A percentile compares a stretch with the other conserved stretches of the same genome.
phyloP scores from a whole-genome alignment of 2,797 vertebrate genomes.

The Pangasius macronema region DNA sequence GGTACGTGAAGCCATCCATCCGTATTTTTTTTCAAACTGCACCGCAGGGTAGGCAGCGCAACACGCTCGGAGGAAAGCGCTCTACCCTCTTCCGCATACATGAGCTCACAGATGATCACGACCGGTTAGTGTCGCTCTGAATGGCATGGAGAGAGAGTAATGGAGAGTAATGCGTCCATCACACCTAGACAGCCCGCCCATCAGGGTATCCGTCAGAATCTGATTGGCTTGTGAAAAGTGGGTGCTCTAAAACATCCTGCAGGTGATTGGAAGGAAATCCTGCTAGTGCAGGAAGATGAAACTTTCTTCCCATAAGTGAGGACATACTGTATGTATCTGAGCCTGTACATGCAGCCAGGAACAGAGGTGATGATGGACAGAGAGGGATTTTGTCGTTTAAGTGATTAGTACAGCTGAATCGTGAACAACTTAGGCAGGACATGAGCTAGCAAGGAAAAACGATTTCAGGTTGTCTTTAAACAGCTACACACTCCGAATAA shows the following conservation, averaged over 20 bases:
- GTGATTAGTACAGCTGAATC: neutral
- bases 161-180: no score
- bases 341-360: neutral
- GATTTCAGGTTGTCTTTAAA: neutral
- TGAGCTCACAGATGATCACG: no score
- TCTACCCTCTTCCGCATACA: no score
- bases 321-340: neutral
- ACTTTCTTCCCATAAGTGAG: neutral
- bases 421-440: neutral
- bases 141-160: no score
- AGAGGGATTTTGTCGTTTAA: neutral
- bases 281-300: neutral
- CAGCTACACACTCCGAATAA: neutral
- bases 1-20: no score
- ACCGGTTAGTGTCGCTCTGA: no score
- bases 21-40: no score
- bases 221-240: neutral
- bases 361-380: neutral
- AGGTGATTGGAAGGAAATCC: neutral
- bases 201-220: neutral
- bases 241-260: neutral
- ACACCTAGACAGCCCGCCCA: neutral
- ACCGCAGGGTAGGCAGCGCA: no score
- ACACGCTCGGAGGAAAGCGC: no score
- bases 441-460: neutral